Evolutionary conservation across 2,797 vertebrate genomes (phyloP).

Genomic region (Amazona ochrocephala): DNA sequence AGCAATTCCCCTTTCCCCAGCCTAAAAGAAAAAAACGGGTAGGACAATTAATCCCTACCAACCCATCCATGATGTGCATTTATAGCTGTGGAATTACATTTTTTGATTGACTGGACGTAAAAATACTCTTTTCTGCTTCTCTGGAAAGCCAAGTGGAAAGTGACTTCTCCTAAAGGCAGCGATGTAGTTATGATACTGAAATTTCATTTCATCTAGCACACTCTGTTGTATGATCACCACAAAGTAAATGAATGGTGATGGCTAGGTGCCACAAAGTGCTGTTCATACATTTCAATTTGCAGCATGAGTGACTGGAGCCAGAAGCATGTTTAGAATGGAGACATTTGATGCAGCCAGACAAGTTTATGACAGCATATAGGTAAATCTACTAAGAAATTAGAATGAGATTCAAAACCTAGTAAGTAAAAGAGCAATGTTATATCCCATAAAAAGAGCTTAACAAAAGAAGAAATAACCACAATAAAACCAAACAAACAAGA

Average conservation of each 20-base stretch:
- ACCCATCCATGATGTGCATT: not conserved
- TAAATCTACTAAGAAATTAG: not conserved
- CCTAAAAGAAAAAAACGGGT: not conserved
- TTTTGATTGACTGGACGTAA: not conserved
- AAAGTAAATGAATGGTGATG: not conserved
- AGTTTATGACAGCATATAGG: not conserved
- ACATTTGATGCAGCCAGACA: not conserved
- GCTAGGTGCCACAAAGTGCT: not conserved
- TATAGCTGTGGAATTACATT: not conserved
- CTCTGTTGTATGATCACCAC: not conserved
- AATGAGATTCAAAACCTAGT: not conserved
- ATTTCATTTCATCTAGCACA: not conserved
- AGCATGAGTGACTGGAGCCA: not conserved
- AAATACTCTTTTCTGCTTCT: not conserved
- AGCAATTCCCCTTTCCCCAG: not conserved
- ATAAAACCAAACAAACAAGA: not conserved
- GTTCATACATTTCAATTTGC: not conserved
- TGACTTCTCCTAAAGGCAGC: not conserved
- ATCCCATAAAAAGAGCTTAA: not conserved
- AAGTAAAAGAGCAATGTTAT: not conserved
- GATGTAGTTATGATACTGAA: not conserved
- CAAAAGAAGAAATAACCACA: not conserved
- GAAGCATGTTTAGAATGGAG: not conserved
- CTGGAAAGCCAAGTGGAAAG: not conserved
- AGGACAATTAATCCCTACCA: conserved; percentile 2